These are phyloP conservation scores for Sebastes glaucus DNA, from an alignment of 2,797 vertebrate genomes.

Conservation along the genomic window DNA sequence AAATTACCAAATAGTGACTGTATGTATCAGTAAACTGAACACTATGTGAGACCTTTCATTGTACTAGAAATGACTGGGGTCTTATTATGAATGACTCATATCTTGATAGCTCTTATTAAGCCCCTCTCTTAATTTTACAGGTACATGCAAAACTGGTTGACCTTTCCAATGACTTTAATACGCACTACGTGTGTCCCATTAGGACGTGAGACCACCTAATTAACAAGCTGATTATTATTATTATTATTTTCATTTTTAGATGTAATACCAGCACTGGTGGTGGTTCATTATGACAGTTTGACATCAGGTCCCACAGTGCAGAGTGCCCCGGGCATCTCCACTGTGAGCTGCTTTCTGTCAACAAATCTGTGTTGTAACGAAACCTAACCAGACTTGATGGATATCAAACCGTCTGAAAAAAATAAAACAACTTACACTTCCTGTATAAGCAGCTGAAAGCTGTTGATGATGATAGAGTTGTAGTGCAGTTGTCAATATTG, in stretches of 20 bases:
- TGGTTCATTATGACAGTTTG: neutral
- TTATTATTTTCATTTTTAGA: neutral
- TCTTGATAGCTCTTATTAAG: constrained; percentile 11
- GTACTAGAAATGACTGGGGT: neutral
- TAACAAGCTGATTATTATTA: constrained; percentile 5
- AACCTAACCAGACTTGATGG: neutral
- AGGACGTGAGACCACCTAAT: constrained; percentile 3
- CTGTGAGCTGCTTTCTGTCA: neutral
- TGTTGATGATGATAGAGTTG: neutral
- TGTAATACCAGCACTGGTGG: neutral
- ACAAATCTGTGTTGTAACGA: neutral
- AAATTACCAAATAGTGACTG: neutral
- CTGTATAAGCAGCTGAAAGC: neutral
- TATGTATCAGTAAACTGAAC: neutral
- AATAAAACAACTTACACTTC: neutral
- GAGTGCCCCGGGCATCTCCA: neutral
- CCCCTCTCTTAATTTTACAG: neutral
- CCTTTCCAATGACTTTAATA: constrained; percentile 12
- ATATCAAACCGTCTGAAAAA: neutral
- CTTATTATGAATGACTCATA: neutral
- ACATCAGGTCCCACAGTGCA: neutral
- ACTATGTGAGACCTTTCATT: neutral
- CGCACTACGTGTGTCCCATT: neutral
- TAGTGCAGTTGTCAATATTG: neutral
- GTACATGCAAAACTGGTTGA: constrained; percentile 12